Evolutionary conservation across 2,113 vertebrate species (phyloP), one percentile per base, ranked within the genome.

Genomic region (Corythornis madagascariensis): DNA sequence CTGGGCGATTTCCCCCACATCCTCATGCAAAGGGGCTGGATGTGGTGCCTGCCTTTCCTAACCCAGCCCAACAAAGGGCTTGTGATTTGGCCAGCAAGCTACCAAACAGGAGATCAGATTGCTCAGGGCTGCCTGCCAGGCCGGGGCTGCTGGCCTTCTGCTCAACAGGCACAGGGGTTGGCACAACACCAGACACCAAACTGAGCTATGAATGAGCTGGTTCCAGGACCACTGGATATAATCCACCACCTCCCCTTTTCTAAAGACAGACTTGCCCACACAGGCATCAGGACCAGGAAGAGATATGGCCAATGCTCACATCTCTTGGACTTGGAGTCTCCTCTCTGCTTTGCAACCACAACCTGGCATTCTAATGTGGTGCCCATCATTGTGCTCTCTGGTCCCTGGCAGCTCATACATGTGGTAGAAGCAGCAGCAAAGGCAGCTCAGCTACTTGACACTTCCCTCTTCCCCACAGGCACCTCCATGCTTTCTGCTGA

Each of bases 371-470:
- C 11, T 47, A 1, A 28, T 7, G 31, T 4, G 1, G 21, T 50
- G 61, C 28, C 60, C 35, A 7, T 47, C 31, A 7, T 4, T 10
- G 38, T 28, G 61, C 21, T 13, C 47, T 47, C 71, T 48, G 77
- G 26, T 42, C 50, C 31, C 35, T n/a, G 28, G 13, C 31, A 48
- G 26, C 17, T 31, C 26, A 0, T 2, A 4, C 0, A 3, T 6
- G 22, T 3, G 70, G 18, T 0, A 38, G 11, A 42, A 89, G 63
- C 65, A 71, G 77, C 33, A 81, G 69, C 47, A 67, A 71, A 85
- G 48, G 4, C 59, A 31, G 10, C 76, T 63, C 73, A 74, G 48
- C 19, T 16, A 12, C 42, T 56, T 38, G 43, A 16, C 9, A 16
- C 50, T 4, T 78, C 15, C 11, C 43, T 85, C 40, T 63, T 69